Evolutionary conservation across 2,113 vertebrate species (phyloP).

Genomic region (Pampusana beccarii): DNA sequence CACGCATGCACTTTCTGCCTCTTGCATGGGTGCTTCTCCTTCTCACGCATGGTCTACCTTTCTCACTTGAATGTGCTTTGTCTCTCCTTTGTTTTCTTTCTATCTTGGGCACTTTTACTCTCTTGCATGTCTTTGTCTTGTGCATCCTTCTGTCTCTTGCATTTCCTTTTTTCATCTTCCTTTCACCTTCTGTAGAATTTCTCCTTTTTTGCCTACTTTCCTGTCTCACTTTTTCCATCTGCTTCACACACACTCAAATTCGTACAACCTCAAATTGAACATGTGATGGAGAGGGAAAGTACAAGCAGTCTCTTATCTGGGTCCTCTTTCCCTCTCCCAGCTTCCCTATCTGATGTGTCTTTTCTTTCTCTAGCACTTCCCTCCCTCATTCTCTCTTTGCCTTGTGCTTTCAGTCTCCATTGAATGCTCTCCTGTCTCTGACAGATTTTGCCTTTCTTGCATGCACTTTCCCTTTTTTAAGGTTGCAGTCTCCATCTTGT

Average conservation of each 20-base stretch:
- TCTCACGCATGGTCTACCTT: neutral
- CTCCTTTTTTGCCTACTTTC: neutral
- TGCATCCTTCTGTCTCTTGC: neutral
- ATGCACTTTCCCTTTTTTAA: neutral
- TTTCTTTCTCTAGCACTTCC: neutral
- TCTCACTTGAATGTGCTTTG: neutral
- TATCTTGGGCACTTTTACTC: neutral
- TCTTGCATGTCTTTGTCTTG: neutral
- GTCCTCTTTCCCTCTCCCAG: neutral
- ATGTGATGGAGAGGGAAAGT: too few relatives aligned
- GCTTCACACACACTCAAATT: neutral
- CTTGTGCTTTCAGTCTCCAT: neutral
- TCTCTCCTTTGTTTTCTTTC: neutral
- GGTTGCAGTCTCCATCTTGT: neutral
- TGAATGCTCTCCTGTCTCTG: neutral
- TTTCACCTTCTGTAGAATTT: neutral
- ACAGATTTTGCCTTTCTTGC: neutral
- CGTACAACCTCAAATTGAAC: neutral
- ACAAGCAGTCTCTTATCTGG: neutral
- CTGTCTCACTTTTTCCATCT: neutral
- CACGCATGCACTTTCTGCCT: neutral
- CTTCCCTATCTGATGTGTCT: neutral
- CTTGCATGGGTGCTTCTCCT: accelerated
- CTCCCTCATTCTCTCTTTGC: neutral
- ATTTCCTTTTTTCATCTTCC: neutral